These are phyloP conservation scores for Indicator maculatus DNA, from an alignment of 2,113 vertebrate species.

Conservation along the genomic window DNA sequence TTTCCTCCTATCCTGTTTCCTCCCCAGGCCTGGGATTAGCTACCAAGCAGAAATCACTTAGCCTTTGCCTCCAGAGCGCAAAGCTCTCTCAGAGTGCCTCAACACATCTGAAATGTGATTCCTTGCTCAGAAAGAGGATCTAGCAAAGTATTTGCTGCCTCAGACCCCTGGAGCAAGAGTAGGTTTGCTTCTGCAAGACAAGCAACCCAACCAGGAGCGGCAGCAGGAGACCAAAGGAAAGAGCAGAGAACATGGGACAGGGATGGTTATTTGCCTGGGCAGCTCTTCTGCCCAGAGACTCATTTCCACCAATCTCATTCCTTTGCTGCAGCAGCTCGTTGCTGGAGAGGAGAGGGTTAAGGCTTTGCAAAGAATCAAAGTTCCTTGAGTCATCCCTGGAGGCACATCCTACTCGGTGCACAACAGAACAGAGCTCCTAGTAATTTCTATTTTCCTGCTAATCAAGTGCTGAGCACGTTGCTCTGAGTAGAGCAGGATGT, in stretches of 20 bases:
- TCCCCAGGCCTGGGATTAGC: background rate
- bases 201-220: background rate
- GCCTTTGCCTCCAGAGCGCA: background rate
- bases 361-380: background rate
- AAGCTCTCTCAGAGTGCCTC: background rate
- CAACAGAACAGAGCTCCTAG: background rate
- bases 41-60: background rate
- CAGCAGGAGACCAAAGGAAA: background rate
- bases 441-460: constrained; percentile 16
- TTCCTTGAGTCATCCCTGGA: constrained; percentile 7
- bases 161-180: background rate
- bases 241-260: background rate
- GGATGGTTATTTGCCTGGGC: background rate
- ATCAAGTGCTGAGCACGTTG: background rate
- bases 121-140: background rate
- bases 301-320: background rate
- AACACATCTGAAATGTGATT: background rate
- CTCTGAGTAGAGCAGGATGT: background rate
- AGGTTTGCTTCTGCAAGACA: background rate
- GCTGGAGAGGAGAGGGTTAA: background rate
- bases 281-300: background rate
- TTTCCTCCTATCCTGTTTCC: background rate
- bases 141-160: background rate
- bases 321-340: background rate
- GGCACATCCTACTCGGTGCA: background rate